These are phyloP conservation scores for Ormyrus thymus DNA, from an alignment of 2,888 invertebrate species.

Conservation along the genomic window DNA sequence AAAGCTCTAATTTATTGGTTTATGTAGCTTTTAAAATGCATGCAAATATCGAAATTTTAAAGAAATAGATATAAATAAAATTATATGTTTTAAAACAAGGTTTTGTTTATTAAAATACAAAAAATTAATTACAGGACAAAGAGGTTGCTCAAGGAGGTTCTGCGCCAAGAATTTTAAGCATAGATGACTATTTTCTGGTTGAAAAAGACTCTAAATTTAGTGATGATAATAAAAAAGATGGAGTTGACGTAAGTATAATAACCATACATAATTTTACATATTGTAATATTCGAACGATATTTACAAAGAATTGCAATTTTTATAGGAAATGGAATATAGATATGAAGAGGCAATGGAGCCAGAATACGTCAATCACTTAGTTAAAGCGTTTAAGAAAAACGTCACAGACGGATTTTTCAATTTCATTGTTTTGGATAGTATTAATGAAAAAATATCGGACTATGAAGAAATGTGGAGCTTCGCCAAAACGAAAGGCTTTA, in stretches of 20 bases:
- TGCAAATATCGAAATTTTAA: no score
- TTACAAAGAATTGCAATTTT: conserved; percentile 18
- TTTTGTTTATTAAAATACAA: no score
- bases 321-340: conserved; percentile 86
- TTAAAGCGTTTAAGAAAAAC: conserved; percentile 93
- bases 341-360: conserved; percentile 91
- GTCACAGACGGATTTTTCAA: conserved; percentile 92
- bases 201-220: conserved; percentile 85
- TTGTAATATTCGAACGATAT: not conserved
- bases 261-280: conserved; percentile 52
- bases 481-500: conserved; percentile 89
- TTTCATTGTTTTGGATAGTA: conserved; percentile 94
- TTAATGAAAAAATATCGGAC: conserved; percentile 87
- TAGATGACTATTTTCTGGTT: conserved; percentile 97
- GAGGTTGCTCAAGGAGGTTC: conserved; percentile 90
- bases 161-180: conserved; percentile 92
- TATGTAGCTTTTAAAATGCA: no score
- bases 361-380: conserved; percentile 86
- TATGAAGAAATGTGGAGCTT: conserved; percentile 93
- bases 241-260: conserved; percentile 76
- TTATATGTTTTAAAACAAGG: conserved; percentile 3
- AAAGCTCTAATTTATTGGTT: no score
- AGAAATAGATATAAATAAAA: not conserved
- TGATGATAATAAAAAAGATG: conserved; percentile 84
- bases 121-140: conserved; percentile 76